Base-by-base conservation (phyloP, 2,797 vertebrate genomes). In the Sebastes diploproa region DNA sequence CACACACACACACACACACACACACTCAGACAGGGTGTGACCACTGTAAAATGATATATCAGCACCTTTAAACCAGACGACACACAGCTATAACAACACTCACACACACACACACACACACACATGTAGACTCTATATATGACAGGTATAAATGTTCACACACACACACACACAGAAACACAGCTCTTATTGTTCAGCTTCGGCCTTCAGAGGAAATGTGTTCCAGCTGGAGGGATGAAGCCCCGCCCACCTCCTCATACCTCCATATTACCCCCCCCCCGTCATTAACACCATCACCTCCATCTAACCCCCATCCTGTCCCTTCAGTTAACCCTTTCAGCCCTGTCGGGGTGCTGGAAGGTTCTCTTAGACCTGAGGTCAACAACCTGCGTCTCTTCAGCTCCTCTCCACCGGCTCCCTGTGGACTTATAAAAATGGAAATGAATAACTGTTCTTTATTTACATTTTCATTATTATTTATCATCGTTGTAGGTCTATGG, bases 101-200 rank as follows among this genome's bases (percentile, higher is more conserved):
- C 63, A 64, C 16, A 72, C 56, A 32, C 30, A 32, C 30, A 32
- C 30, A 32, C 30, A 32, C 32, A 32, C 46, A 52, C 27, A 52
- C 9, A 36, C 32, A 34, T 20, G 14, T 54, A 58, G 46, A 55
- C 65, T 12, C 36, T 38, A 38, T 38, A 38, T 38, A 13, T 12
- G 12, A 38, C 36, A 38, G 36, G 36, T 38, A 38, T 12, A 60
- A 29, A 60, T 14, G 12, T 7, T 7, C 59, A 61, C 29, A 32
- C 12, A 11, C n/a, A 50, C n/a, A 61, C 13, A 58, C 50, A 59
- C 46, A 50, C 70, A 72, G 68, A 90, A 88, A 93, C 92, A 95
- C 88, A 82, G 92, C 87, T 92, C 79, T 84, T 72, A 84, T 89
- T 91, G 82, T 91, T 84, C 85, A 14, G 18, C 71, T 87, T 72